Conservation (phyloP, 1,140 invertebrate genomes). For the Spodoptera frugiperda region DNA sequence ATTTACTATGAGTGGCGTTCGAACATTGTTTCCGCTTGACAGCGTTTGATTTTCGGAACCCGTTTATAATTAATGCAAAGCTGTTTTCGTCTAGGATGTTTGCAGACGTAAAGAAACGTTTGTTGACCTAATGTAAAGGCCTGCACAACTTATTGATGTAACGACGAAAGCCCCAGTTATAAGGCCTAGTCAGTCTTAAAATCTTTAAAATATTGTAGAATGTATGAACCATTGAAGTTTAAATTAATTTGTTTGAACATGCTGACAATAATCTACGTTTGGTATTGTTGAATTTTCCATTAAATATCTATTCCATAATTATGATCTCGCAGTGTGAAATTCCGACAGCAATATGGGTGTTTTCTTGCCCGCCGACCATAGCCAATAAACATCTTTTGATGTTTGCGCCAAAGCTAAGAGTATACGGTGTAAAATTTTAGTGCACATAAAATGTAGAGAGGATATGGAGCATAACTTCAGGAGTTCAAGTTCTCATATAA, state of each 20-base stretch:
- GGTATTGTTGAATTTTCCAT: not conserved
- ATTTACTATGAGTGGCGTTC: not conserved
- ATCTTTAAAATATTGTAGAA: not conserved
- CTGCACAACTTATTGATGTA: slow-evolving; percentile 20
- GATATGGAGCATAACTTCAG: not conserved
- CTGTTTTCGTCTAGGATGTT: not conserved
- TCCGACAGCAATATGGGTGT: not conserved
- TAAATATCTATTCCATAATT: not conserved
- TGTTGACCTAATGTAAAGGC: not conserved
- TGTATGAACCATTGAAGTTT: too few species aligned
- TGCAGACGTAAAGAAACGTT: not conserved
- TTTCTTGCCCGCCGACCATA: not conserved
- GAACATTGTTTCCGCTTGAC: not conserved
- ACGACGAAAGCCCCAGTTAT: not conserved
- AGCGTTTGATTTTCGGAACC: not conserved
- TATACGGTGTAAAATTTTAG: not conserved
- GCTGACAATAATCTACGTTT: too few species aligned
- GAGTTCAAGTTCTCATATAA: not conserved
- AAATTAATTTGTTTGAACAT: not conserved
- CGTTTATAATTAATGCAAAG: not conserved
- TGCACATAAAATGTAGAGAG: not conserved
- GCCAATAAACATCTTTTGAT: not conserved
- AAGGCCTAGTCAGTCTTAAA: not conserved
- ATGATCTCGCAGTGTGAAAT: not conserved
- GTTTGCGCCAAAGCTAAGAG: not conserved